These are phyloP conservation scores for Poeciliopsis prolifica DNA, from an alignment of 2,113 vertebrate species.

Conservation along the genomic window DNA sequence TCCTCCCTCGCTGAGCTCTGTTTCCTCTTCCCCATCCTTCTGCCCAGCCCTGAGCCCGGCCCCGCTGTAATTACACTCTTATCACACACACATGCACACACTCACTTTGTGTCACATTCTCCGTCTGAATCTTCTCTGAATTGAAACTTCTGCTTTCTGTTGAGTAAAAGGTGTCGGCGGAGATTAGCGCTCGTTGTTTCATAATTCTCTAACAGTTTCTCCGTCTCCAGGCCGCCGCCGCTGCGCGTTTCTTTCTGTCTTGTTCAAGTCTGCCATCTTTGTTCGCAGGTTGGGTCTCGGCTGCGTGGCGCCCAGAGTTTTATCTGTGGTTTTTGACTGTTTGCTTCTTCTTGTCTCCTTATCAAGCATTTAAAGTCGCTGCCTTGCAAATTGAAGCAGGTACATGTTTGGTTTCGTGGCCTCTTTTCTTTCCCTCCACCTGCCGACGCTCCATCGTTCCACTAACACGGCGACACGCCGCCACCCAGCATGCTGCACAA, in stretches of 20 bases:
- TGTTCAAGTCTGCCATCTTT: constrained; percentile 18
- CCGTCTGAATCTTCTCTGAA: constrained; percentile 53
- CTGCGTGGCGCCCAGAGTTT: constrained; percentile 6
- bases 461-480: constrained; percentile 15
- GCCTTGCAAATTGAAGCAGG: constrained; percentile 88
- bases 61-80: constrained; percentile 79
- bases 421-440: constrained; percentile 23
- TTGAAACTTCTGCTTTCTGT: constrained; percentile 64
- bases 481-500: constrained; percentile 63
- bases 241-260: constrained; percentile 18
- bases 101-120: constrained; percentile 2
- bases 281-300: constrained; percentile 41
- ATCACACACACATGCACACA: constrained; percentile 68
- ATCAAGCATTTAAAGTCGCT: constrained; percentile 85
- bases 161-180: constrained; percentile 20
- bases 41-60: constrained; percentile 73
- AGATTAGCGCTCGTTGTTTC: constrained; percentile 54
- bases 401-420: constrained; percentile 75
- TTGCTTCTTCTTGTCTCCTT: constrained; percentile 75
- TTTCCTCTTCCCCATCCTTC: constrained; percentile 74
- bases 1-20: constrained; percentile 74
- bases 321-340: constrained; percentile 50
- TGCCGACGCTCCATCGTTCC: constrained; percentile 28
- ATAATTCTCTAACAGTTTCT: constrained; percentile 51
- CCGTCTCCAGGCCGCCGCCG: constrained; percentile 28